Conservation (phyloP, 92 coral and sea anemone genomes). For the Blastomussa wellsi region DNA sequence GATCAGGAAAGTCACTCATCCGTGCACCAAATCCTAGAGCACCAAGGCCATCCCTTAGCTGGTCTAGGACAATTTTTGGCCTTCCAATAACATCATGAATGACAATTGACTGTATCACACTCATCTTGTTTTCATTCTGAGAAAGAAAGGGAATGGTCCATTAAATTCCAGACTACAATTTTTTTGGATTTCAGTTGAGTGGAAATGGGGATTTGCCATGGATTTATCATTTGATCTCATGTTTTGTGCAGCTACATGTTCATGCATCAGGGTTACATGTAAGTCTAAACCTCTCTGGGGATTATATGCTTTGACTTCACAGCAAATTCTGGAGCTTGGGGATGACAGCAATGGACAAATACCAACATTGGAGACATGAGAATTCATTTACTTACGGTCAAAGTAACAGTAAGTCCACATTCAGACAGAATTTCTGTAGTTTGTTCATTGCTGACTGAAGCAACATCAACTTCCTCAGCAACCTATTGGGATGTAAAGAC, state of each 20-base stretch:
- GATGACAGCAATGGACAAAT: too few species aligned
- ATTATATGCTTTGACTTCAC: too few species aligned
- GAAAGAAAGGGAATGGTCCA: neutral
- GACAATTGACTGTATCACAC: neutral
- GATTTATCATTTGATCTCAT: neutral
- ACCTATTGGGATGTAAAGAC: conserved; percentile 27
- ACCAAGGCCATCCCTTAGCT: conserved; percentile 50
- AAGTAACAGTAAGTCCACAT: conserved; percentile 57
- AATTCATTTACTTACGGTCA: conserved; percentile 53
- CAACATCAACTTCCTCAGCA: conserved; percentile 53
- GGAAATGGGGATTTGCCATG: neutral
- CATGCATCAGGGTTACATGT: neutral
- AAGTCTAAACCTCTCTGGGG: neutral
- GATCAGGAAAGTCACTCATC: conserved; percentile 51
- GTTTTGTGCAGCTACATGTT: neutral
- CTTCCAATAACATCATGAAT: conserved; percentile 46
- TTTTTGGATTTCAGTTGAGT: neutral
- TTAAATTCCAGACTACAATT: neutral
- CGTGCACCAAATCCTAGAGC: conserved; percentile 45
- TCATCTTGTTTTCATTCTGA: conserved; percentile 14
- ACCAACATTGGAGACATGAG: neutral
- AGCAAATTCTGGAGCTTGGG: too few species aligned
- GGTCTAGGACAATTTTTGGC: conserved; percentile 53
- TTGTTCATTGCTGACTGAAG: conserved; percentile 27
- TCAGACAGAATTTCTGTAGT: conserved; percentile 41